Conservation (phyloP, 2,888 invertebrate species). For the Pinctada fucata region DNA sequence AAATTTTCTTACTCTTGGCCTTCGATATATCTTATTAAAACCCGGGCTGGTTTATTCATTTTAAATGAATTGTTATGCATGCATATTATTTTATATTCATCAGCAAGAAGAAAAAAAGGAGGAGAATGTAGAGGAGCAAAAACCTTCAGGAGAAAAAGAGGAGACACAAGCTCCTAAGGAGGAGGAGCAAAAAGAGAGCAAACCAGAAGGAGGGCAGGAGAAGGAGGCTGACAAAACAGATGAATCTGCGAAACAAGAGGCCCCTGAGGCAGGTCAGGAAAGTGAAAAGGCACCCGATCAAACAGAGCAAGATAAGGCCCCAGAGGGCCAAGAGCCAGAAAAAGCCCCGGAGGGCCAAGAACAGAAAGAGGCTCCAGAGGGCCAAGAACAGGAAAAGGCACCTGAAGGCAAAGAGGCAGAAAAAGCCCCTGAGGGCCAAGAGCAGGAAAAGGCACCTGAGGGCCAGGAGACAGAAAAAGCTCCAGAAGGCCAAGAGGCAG, state of each 20-base stretch:
- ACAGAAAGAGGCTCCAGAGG: no score
- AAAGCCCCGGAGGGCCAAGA: constrained; percentile 3
- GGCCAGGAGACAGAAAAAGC: constrained; percentile 28
- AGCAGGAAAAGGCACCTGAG: constrained; percentile 19
- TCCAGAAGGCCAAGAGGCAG: constrained; percentile 24
- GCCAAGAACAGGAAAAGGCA: constrained; percentile 12
- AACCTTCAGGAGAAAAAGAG: neutral
- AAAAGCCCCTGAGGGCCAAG: constrained; percentile 12
- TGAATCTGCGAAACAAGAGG: neutral
- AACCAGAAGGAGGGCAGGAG: constrained; percentile 23
- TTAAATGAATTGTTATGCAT: neutral
- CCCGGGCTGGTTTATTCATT: neutral
- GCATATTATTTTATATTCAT: neutral
- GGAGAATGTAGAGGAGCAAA: constrained; percentile 5
- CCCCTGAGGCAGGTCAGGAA: constrained; percentile 11
- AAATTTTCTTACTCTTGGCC: no score
- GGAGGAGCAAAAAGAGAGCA: constrained; percentile 24
- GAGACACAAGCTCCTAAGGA: neutral
- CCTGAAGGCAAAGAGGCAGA: constrained; percentile 31
- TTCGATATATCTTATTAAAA: no score
- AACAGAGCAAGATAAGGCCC: constrained; percentile 25
- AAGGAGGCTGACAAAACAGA: constrained; percentile 5
- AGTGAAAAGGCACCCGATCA: constrained; percentile 8
- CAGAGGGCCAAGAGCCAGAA: constrained; percentile 29
- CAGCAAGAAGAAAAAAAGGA: constrained; percentile 1